A percentile compares a stretch with the other conserved stretches of the same genome.
Conservation (phyloP, 2,113 vertebrate species). For the Phyllostomus discolor region DNA sequence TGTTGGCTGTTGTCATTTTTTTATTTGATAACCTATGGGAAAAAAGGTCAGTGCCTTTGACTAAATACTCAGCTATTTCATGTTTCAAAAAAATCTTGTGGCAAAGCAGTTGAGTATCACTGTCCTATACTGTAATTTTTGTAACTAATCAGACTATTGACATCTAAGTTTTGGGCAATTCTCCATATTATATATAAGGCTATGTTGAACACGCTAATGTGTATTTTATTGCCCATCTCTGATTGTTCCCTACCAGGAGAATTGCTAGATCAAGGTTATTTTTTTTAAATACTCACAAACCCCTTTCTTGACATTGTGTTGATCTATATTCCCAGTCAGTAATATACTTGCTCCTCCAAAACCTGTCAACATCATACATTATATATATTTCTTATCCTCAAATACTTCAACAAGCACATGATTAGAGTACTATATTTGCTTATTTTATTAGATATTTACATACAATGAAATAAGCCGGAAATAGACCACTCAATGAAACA, state of each 20-base stretch:
- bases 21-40: too few species aligned
- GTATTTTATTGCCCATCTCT: not conserved
- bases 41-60: too few species aligned
- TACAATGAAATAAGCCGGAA: not conserved
- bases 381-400: not conserved
- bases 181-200: not conserved
- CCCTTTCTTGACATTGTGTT: not conserved
- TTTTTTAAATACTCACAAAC: not conserved
- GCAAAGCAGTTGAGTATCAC: not conserved
- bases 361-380: not conserved
- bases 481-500: not conserved
- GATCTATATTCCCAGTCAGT: not conserved
- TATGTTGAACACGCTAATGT: not conserved
- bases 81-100: not conserved
- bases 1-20: not conserved
- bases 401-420: not conserved
- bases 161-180: not conserved
- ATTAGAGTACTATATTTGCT: not conserved
- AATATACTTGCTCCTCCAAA: not conserved
- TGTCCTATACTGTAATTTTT: not conserved
- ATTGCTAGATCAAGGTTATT: not conserved
- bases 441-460: not conserved
- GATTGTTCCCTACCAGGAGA: not conserved
- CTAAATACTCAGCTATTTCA: too few species aligned
- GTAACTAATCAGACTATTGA: not conserved